Conservation (phyloP, 2,797 vertebrate species). For the Chlorospingus semifuscus region DNA sequence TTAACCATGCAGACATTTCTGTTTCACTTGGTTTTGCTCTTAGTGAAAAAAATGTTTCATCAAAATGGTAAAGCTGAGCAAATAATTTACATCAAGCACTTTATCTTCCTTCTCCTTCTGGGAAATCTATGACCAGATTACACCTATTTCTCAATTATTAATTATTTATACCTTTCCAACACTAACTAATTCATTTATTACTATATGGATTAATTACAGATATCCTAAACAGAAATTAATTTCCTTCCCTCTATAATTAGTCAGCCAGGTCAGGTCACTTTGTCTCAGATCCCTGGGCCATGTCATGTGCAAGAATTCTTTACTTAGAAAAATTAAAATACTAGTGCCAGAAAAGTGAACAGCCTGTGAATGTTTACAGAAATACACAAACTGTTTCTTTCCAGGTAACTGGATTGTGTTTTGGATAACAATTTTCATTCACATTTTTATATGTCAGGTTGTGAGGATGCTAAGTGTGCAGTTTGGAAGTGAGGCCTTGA, state of each 20-base stretch:
- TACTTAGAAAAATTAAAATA: neutral
- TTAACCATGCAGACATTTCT: conserved; percentile 44
- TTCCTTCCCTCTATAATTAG: neutral
- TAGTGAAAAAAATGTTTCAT: conserved; percentile 1
- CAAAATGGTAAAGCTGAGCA: conserved; percentile 20
- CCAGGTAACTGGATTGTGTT: neutral
- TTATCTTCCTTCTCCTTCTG: conserved; percentile 3
- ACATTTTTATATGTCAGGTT: neutral
- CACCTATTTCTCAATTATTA: conserved; percentile 31
- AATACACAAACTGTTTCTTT: neutral
- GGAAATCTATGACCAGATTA: conserved; percentile 1
- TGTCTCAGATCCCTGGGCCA: neutral
- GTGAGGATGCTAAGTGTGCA: neutral
- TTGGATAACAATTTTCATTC: neutral
- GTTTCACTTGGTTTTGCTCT: conserved; percentile 24
- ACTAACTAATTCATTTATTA: neutral
- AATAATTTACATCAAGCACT: conserved; percentile 37
- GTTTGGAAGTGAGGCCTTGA: neutral
- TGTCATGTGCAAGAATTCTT: neutral
- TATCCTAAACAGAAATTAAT: conserved; percentile 16
- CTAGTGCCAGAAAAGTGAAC: neutral
- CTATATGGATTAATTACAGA: conserved; percentile 19
- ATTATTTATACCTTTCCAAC: conserved; percentile 20
- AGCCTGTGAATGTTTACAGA: neutral
- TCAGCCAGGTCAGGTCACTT: neutral